Conservation (phyloP, 2,797 vertebrate species). For the Percopsis omiscomaycus region DNA sequence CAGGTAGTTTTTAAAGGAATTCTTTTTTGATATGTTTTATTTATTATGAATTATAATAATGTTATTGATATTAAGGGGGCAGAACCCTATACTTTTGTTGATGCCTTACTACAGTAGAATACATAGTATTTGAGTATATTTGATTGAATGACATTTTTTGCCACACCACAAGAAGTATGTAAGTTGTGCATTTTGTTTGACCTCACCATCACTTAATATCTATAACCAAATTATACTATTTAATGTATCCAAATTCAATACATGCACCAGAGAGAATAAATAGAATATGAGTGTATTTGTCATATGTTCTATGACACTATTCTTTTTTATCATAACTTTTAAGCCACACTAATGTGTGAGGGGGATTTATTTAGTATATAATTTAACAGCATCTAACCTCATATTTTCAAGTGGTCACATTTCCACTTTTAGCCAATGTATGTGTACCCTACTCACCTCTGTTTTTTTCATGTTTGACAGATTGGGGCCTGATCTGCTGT, state of each 20-base stretch:
- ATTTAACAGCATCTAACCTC: background rate
- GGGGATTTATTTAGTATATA: slow-evolving; percentile 1
- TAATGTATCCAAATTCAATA: too few species aligned
- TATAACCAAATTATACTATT: too few species aligned
- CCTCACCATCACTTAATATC: too few species aligned
- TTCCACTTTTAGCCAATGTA: slow-evolving; percentile 1
- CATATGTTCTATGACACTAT: background rate
- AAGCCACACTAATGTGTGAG: background rate
- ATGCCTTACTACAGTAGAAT: background rate
- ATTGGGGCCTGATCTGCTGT: slow-evolving; percentile 2
- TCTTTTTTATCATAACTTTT: background rate
- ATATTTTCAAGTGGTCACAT: background rate
- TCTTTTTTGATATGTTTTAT: too few species aligned
- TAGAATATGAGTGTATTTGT: background rate
- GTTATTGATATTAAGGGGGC: too few species aligned
- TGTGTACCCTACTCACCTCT: slow-evolving; percentile 37
- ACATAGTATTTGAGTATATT: background rate
- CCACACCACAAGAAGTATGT: too few species aligned
- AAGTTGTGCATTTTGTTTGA: too few species aligned
- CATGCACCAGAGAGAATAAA: too few species aligned
- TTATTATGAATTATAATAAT: too few species aligned
- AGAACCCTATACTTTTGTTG: slow-evolving; percentile 1
- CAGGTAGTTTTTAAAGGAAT: too few species aligned
- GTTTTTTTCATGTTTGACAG: slow-evolving; percentile 6
- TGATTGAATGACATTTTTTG: too few species aligned